Conservation (phyloP, 2,888 invertebrate species). For the Eristalis arbustorum region DNA sequence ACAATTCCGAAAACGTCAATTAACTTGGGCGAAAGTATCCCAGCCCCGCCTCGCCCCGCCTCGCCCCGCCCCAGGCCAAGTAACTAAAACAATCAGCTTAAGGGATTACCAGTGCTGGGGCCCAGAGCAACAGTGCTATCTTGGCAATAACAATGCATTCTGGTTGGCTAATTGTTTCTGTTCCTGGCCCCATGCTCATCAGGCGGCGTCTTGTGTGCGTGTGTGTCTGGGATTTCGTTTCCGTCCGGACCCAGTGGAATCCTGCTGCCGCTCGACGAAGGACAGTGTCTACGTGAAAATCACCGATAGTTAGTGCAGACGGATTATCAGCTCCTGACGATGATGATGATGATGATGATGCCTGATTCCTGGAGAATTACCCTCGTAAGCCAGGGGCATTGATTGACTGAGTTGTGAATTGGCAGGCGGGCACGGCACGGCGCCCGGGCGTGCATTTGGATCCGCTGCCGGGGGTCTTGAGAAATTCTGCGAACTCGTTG, state of each 20-base stretch:
- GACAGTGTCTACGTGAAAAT: conserved; percentile 2
- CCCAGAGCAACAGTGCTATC: conserved; percentile 12
- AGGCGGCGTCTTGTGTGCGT: background rate
- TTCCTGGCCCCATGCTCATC: background rate
- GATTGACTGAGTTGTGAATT: conserved; percentile 6
- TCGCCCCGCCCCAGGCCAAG: conserved; percentile 15
- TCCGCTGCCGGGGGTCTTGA: background rate
- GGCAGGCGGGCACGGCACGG: background rate
- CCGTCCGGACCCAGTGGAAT: too few species aligned
- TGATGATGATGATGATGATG: background rate
- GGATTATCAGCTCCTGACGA: conserved; percentile 7
- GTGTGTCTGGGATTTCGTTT: background rate
- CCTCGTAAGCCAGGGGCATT: background rate
- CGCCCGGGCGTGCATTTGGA: background rate
- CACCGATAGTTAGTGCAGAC: background rate
- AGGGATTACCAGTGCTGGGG: conserved; percentile 46
- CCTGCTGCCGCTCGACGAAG: background rate
- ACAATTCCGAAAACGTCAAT: conserved; percentile 47
- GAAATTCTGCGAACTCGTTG: conserved; percentile 13
- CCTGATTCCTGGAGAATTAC: conserved; percentile 7
- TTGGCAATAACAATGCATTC: conserved; percentile 34
- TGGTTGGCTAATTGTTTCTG: background rate
- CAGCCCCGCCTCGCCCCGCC: too few species aligned
- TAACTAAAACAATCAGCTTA: conserved; percentile 65
- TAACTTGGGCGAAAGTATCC: conserved; percentile 31